Evolutionary conservation across 1,140 invertebrate genomes (phyloP), one percentile per base, ranked within the genome.

Genomic region (Antheraea mylitta): DNA sequence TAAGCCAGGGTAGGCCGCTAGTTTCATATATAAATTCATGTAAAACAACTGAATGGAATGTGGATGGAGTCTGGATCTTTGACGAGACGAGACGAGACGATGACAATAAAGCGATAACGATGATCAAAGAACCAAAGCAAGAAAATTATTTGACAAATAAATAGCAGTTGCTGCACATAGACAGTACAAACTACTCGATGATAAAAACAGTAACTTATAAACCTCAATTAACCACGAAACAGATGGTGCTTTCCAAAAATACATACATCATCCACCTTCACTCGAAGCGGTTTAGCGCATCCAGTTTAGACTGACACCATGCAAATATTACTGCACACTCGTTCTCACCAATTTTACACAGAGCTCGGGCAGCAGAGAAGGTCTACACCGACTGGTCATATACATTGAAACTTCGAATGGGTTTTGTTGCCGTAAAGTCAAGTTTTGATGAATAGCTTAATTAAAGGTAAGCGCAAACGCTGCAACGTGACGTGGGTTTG

Each of bases 361-460:
- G 18, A 11, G 13, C 7, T 19, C 8, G 45, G 48, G 36, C 36
- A 36, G 22, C 16, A 36, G 59, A 48, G 48, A 53, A 48, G 63
- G 18, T 72, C 64, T 22, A 68, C 11, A 61, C 63, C 66, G 2
- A 64, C 58, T 70, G 75, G 75, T 63, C 30, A 38, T 68, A 58
- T 60, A 71, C 64, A 65, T 42, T 61, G 58, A 64, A 75, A 75
- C 68, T 72, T 75, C 72, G 68, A 77, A 77, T 68, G 72, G 69
- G 65, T 73, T 69, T 73, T 68, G 67, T 71, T 70, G 68, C 59
- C 45, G 38, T 59, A 62, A 42, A 64, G 62, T 70, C 62, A 59
- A 67, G 71, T 71, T 73, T 75, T 78, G 76, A 78, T 76, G 72
- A 70, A 78, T 78, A 68, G 74, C 71, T 78, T 78, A 73, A 75